Base-by-base conservation (phyloP, 2,797 vertebrate genomes). In the Podarcis siculus region DNA sequence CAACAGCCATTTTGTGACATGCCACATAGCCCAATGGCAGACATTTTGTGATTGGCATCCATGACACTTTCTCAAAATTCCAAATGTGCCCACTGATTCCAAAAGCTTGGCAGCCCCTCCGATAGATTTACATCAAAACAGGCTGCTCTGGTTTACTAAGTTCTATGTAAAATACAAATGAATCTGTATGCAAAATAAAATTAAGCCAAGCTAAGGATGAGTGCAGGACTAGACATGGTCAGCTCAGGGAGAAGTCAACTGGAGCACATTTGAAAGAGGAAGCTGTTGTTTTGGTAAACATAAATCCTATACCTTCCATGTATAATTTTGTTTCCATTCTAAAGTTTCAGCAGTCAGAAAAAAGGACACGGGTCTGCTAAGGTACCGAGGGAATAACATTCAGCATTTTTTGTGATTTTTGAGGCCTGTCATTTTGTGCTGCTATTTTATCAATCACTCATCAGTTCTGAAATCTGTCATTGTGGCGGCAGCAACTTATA, bases 351-450 rank as follows among this genome's bases (percentile, higher is more conserved):
- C 23, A 17, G 8, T 75, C 12, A 19, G 27, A 32, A 19, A 94
- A 9, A 30, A 58, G 86, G 42, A 3, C 30, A 82, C 79, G 81
- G 67, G 79, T 72, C 87, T 79, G 78, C 76, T 85, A 15, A 93
- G 86, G 86, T 67, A 89, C 15, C 78, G 61, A 71, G 83, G 73
- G 73, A 71, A 77, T 77, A 49, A 4, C 82, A 78, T 71, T 71
- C 85, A 88, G 91, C 90, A 77, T 86, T 89, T 87, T 79, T 30
- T 89, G 67, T 55, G 42, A 80, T 83, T 75, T 92, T 91, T 88
- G 0, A 94, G 88, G 58, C 5, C 61, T 76, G n/a, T 73, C 13
- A 30, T 37, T 82, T 37, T 9, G 67, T 64, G 30, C 87, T 93
- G 82, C 87, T 78, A 79, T 84, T 94, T 91, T 76, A 76, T 79